phyloP scores from a whole-genome alignment of 2,113 vertebrate genomes.

The Mesocricetus auratus region DNA sequence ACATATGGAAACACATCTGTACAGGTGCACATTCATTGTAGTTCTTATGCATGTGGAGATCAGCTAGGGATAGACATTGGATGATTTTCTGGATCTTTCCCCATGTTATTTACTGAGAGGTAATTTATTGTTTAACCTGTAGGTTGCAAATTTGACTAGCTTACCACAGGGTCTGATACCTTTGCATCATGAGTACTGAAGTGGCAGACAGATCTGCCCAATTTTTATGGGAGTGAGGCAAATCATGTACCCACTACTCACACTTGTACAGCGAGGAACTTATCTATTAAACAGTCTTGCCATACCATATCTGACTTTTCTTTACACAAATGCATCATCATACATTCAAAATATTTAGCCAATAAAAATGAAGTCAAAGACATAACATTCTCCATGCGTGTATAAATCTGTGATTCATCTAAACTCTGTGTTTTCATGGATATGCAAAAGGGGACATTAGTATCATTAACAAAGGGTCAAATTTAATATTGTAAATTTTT shows the following conservation, averaged over 20 bases:
- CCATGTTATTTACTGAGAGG: not conserved
- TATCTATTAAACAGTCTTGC: not conserved
- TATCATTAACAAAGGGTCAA: not conserved
- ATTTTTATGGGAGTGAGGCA: not conserved
- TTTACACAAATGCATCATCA: not conserved
- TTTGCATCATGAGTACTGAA: not conserved
- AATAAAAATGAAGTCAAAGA: slow-evolving; percentile 4
- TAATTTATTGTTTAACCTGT: not conserved
- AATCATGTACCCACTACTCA: too few species aligned
- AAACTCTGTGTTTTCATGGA: not conserved
- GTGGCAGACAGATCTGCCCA: not conserved
- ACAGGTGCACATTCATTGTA: not conserved
- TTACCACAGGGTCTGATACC: not conserved
- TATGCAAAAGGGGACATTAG: not conserved
- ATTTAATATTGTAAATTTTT: not conserved
- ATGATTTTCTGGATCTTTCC: not conserved
- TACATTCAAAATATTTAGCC: not conserved
- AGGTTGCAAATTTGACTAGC: not conserved
- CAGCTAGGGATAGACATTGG: not conserved
- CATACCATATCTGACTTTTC: not conserved
- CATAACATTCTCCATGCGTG: not conserved
- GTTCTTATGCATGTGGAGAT: not conserved
- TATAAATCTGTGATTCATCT: not conserved
- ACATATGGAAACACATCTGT: not conserved
- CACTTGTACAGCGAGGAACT: not conserved